Percentiles rank a stretch among this genome's conserved stretches.
Conservation (phyloP, 2,888 invertebrate genomes). For the Ctena decussata region DNA sequence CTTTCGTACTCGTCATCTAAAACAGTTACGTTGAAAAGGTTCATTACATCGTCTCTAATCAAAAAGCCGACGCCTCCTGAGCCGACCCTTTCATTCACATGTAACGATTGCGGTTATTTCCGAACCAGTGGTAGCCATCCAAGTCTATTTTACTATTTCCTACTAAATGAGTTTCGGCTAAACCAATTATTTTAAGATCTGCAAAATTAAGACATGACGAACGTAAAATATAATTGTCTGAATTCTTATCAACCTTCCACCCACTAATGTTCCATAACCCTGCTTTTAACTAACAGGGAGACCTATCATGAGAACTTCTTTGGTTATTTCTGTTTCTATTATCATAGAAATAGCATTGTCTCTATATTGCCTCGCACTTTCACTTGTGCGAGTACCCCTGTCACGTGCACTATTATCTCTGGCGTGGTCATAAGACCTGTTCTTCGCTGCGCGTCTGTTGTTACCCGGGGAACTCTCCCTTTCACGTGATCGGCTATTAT, state of each 20-base stretch:
- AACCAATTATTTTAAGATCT: constrained; percentile 30
- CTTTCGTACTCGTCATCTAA: constrained; percentile 12
- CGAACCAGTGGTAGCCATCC: constrained; percentile 24
- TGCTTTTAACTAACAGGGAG: background rate
- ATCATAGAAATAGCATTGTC: background rate
- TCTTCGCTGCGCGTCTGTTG: background rate
- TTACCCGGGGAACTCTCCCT: background rate
- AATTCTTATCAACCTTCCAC: background rate
- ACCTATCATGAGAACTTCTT: background rate
- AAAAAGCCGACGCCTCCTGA: constrained; percentile 34
- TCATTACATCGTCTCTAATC: constrained; percentile 9
- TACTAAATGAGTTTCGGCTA: constrained; percentile 29
- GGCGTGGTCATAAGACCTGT: background rate
- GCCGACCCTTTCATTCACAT: constrained; percentile 32
- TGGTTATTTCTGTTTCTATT: background rate
- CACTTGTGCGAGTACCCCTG: background rate
- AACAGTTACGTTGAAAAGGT: constrained; percentile 3
- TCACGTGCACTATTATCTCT: background rate
- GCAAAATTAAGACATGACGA: background rate
- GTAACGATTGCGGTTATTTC: constrained; percentile 23
- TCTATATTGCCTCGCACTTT: background rate
- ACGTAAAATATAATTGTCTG: constrained; percentile 19
- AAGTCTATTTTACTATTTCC: background rate
- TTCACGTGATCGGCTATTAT: background rate
- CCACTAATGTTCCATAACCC: background rate